Evolutionary conservation across 1,140 invertebrate species (phyloP).

Genomic region (Neodiprion virginianus): DNA sequence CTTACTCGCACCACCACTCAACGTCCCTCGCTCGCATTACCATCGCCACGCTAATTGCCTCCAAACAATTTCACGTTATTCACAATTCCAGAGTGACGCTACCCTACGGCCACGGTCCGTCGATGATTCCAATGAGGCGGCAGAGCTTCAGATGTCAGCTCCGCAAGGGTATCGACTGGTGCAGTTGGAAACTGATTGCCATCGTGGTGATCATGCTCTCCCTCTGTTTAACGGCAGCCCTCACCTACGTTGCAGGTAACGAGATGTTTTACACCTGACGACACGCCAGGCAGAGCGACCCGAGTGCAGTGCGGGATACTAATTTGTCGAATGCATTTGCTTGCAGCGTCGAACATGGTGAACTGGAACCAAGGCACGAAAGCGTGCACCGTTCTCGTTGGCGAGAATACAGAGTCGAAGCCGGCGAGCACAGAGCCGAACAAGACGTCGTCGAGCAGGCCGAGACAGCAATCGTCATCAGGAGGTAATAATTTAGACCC

Average conservation of each 20-base stretch:
- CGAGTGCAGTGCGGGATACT: neutral
- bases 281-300: neutral
- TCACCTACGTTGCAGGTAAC: conserved; percentile 90
- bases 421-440: conserved; percentile 68
- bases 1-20: neutral
- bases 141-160: conserved; percentile 77
- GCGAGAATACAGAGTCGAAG: conserved; percentile 75
- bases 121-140: conserved; percentile 60
- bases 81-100: conserved; percentile 50
- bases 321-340: conserved; percentile 21
- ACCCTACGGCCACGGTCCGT: conserved; percentile 58
- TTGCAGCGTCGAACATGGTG: conserved; percentile 79
- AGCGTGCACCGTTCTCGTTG: conserved; percentile 82
- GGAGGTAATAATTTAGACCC: conserved; percentile 68
- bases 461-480: conserved; percentile 63
- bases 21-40: neutral
- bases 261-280: conserved; percentile 29
- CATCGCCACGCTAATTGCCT: conserved; percentile 7
- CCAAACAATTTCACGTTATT: neutral
- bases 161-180: conserved; percentile 86
- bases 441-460: conserved; percentile 65
- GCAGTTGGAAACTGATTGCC: conserved; percentile 90
- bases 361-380: conserved; percentile 82
- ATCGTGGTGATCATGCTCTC: conserved; percentile 85
- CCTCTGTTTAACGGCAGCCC: conserved; percentile 78